These are phyloP conservation scores for Heterocephalus glaber DNA, from an alignment of 2,113 vertebrate species.

Conservation along the genomic window DNA sequence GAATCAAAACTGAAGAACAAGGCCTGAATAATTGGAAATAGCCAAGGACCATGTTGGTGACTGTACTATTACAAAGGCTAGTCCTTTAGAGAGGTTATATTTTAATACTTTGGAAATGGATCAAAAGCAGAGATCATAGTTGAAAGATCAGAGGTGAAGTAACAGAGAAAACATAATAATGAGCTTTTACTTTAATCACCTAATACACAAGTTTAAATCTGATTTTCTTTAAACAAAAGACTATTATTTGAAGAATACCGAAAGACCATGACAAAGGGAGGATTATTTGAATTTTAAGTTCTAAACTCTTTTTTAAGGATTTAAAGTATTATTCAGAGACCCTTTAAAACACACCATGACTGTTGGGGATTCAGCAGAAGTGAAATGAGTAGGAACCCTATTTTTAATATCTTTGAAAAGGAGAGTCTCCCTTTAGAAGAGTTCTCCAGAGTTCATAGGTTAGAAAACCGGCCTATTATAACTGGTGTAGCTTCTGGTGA, in stretches of 20 bases:
- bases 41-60: conserved; percentile 51
- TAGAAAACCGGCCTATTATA: conserved; percentile 59
- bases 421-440: conserved; percentile 72
- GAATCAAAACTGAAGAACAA: conserved; percentile 42
- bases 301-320: conserved; percentile 72
- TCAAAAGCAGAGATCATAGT: conserved; percentile 73
- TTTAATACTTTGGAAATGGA: conserved; percentile 73
- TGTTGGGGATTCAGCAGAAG: conserved; percentile 54
- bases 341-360: conserved; percentile 65
- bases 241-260: conserved; percentile 72
- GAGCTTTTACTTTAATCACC: conserved; percentile 76
- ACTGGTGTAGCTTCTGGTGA: conserved; percentile 57
- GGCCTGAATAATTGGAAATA: conserved; percentile 47
- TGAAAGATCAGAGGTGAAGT: conserved; percentile 75
- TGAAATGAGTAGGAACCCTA: conserved; percentile 64
- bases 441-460: conserved; percentile 67
- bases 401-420: conserved; percentile 78
- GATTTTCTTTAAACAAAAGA: conserved; percentile 75
- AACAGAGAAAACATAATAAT: conserved; percentile 71
- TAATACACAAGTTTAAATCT: conserved; percentile 74
- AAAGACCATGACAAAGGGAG: conserved; percentile 69
- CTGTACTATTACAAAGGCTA: conserved; percentile 31
- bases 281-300: conserved; percentile 77
- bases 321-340: conserved; percentile 57
- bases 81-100: conserved; percentile 60